Conservation (phyloP, 2,797 vertebrate genomes). For the Oceanodroma leucorhoa region DNA sequence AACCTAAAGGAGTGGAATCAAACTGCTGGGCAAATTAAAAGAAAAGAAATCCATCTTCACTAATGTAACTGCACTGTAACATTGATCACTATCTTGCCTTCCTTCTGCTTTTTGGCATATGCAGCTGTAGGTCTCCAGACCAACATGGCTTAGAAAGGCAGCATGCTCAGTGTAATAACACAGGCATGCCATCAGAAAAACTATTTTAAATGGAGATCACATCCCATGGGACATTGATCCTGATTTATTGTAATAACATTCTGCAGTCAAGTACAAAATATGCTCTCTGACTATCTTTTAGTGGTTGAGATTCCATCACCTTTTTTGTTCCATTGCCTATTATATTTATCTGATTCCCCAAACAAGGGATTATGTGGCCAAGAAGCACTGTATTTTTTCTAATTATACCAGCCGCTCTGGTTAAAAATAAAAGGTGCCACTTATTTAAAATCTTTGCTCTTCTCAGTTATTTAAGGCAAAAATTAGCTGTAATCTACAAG, state of each 20-base stretch:
- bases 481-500: neutral
- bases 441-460: neutral
- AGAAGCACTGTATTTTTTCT: neutral
- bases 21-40: neutral
- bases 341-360: neutral
- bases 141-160: neutral
- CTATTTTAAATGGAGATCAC: neutral
- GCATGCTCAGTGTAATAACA: neutral
- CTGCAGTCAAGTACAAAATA: neutral
- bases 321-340: neutral
- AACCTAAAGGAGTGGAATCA: neutral
- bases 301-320: neutral
- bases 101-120: neutral
- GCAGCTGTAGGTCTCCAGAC: neutral
- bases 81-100: neutral
- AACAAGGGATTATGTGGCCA: neutral
- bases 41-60: neutral
- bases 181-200: neutral
- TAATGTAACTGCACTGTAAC: neutral
- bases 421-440: neutral
- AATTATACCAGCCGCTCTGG: neutral
- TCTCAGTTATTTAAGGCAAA: neutral
- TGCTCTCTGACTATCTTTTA: neutral
- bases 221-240: neutral
- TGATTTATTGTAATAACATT: neutral